Conservation (phyloP, 30 jellyfish, hydroid and myxozoan genomes). For the Turritopsis dohrnii region DNA sequence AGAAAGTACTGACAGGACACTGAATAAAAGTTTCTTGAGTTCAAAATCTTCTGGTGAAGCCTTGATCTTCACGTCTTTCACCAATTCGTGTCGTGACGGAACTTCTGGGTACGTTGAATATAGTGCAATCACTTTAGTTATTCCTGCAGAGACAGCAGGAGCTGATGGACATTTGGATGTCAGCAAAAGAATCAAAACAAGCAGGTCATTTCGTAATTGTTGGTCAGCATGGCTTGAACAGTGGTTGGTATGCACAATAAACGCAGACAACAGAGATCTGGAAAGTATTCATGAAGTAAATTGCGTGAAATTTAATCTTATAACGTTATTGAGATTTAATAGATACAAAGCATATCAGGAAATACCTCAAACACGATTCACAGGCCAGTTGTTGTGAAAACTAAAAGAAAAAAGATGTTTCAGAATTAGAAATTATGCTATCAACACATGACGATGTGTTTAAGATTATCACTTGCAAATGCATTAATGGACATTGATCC, state of each 20-base stretch:
- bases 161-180: constrained; percentile 67
- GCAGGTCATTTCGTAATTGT: constrained; percentile 84
- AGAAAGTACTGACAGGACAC: background rate
- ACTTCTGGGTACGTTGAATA: constrained; percentile 20
- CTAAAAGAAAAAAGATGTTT: constrained; percentile 21
- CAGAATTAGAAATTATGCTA: no score
- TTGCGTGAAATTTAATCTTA: no score
- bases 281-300: no score
- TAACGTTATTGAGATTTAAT: no score
- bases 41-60: constrained; percentile 71
- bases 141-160: constrained; percentile 47
- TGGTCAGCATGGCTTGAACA: constrained; percentile 76
- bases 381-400: constrained; percentile 56
- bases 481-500: constrained; percentile 1
- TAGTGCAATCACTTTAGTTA: constrained; percentile 12
- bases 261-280: constrained; percentile 59
- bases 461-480: no score
- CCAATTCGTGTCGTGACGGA: constrained; percentile 12
- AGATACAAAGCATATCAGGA: no score
- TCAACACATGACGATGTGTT: no score
- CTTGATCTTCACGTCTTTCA: constrained; percentile 1
- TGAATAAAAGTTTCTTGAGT: constrained; percentile 46
- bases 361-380: constrained; percentile 55
- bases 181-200: constrained; percentile 43
- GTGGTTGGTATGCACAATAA: constrained; percentile 36